These are phyloP conservation scores for Lycodopsis pacificus DNA, from an alignment of 2,797 vertebrate genomes.

Conservation along the genomic window DNA sequence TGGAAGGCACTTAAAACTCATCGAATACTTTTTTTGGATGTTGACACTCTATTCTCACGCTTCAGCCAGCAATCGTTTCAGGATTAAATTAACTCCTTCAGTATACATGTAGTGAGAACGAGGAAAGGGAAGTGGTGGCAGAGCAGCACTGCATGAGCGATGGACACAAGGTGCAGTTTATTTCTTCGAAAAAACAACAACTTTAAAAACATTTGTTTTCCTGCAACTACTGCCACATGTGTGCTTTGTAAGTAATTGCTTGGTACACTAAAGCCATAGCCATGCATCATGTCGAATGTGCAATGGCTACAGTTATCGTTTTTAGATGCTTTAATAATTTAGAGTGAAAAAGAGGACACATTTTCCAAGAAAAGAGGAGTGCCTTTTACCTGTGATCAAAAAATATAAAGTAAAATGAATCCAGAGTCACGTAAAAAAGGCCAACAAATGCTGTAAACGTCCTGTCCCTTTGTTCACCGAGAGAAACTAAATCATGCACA, in stretches of 20 bases:
- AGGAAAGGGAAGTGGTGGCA: conserved; percentile 23
- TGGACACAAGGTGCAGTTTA: neutral
- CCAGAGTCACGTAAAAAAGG: conserved; percentile 27
- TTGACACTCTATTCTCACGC: neutral
- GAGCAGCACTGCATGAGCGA: neutral
- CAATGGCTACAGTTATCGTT: conserved; percentile 1
- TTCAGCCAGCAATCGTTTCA: conserved; percentile 1
- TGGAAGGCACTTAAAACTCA: neutral
- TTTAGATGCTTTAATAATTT: conserved; percentile 32
- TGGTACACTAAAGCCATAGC: neutral
- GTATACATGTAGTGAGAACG: conserved; percentile 7
- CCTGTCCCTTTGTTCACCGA: conserved; percentile 13
- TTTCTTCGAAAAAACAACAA: conserved; percentile 16
- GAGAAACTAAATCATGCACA: conserved; percentile 22
- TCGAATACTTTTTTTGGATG: neutral
- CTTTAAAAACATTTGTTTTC: conserved; percentile 27
- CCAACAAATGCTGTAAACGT: conserved; percentile 24
- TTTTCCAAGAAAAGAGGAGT: conserved; percentile 4
- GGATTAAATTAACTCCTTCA: neutral
- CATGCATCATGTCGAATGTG: conserved; percentile 34
- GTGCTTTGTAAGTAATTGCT: conserved; percentile 34
- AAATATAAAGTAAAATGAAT: conserved; percentile 12
- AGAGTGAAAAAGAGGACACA: conserved; percentile 26
- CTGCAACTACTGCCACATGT: conserved; percentile 20
- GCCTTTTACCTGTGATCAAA: neutral